Evolutionary conservation across 2,888 invertebrate genomes (phyloP), one percentile per base, ranked within the genome.

Genomic region (Amphipyra berbera): DNA sequence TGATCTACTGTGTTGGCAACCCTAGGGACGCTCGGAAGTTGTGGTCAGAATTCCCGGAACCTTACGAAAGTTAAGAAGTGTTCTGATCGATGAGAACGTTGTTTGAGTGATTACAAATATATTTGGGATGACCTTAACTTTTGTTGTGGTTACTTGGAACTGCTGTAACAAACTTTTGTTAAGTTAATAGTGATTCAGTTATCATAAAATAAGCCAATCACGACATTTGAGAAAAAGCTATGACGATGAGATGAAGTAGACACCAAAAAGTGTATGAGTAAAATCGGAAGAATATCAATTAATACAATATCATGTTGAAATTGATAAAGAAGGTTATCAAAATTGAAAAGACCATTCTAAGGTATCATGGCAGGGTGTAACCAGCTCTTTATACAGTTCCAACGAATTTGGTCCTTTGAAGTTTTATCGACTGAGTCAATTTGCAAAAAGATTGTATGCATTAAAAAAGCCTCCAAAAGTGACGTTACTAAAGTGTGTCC

Each of bases 11-110:
- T 21, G 21, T 21, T 21, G 21, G 21, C 3, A 21, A 21, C 21
- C 21, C 21, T 21, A 21, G 21, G 21, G 21, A 1, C 21, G 1
- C 30, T 35, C 14, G 6, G 41, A 70, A 60, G 41, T 42, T 52
- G 38, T 9, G 59, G 47, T 53, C 9, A 30, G 35, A 61, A 35
- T 40, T 59, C 21, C 21, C 8, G n/a, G 21, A 53, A 58, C 27
- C 15, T 62, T 58, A 14, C 6, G 30, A 37, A 59, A 55, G 48
- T 67, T 53, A 49, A 46, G 41, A 44, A 52, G 33, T 33, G 5
- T 54, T 46, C 30, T 50, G 70, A 68, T 53, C 44, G 68, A 72
- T 72, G 33, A 33, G 30, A 27, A 15, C 9, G 42, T 27, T 41
- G 15, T 30, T 13, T 57, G 33, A 65, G 12, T 38, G 48, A 57